These are phyloP conservation scores for Ennomos fuscantarius DNA, from an alignment of 2,888 invertebrate genomes.

Conservation along the genomic window DNA sequence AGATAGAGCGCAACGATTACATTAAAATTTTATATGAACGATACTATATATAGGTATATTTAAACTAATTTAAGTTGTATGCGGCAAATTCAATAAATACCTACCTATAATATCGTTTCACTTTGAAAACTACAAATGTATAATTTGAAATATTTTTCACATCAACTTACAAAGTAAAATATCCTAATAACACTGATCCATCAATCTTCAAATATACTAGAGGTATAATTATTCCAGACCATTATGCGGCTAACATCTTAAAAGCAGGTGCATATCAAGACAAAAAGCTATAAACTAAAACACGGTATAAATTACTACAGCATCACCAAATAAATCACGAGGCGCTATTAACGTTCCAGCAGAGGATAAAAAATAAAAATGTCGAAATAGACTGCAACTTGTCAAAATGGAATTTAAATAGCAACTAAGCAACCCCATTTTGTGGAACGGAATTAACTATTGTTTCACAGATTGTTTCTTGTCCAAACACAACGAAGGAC, in stretches of 20 bases:
- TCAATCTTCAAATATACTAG: slow-evolving; percentile 18
- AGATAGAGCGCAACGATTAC: no score
- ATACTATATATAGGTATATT: no score
- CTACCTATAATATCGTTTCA: no score
- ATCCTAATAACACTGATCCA: slow-evolving; percentile 14
- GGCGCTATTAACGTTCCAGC: slow-evolving; percentile 57
- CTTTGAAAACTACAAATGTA: no score
- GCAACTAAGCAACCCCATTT: slow-evolving; percentile 56
- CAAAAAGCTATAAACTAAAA: slow-evolving; percentile 29
- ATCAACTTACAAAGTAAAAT: slow-evolving; percentile 6
- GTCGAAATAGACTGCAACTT: slow-evolving; percentile 54
- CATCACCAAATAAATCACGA: slow-evolving; percentile 66
- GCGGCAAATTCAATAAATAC: no score
- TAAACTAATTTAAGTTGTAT: no score
- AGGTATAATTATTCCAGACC: slow-evolving; percentile 21
- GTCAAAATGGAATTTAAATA: slow-evolving; percentile 75
- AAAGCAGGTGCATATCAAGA: slow-evolving; percentile 38
- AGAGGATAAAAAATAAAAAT: slow-evolving; percentile 45
- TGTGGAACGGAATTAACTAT: slow-evolving; percentile 66
- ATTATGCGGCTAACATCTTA: slow-evolving; percentile 17
- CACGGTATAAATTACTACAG: slow-evolving; percentile 37
- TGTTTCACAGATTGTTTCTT: slow-evolving; percentile 76
- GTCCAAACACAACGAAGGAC: slow-evolving; percentile 68
- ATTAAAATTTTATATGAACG: no score
- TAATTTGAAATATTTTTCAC: background rate